Base-by-base conservation (phyloP, 2,888 invertebrate species). In the Gandaritis pyraliata region DNA sequence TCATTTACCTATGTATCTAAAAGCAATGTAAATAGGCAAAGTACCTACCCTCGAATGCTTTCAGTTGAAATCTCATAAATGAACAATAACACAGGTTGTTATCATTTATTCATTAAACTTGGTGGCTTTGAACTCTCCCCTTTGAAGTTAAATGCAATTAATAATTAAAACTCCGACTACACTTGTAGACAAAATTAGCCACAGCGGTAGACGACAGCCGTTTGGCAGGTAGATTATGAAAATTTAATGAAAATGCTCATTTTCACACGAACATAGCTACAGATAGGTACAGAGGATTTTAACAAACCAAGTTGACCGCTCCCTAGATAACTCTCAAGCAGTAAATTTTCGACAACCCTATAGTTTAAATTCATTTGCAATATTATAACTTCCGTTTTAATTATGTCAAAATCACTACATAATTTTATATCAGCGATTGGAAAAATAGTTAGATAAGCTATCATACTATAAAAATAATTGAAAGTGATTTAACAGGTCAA, bases 121-220 rank as follows among this genome's bases (percentile, higher is more conserved):
- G 61, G 61, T 63, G 61, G 55, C 63, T 66, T 66, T 65, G 63
- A 68, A 68, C 64, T 66, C 57, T 58, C 69, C 66, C 70, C 60
- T 68, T 66, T 66, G 61, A 70, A 58, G 50, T 52, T 65, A 57
- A 50, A 56, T 59, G 57, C 52, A 38, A 63, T 70, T 64, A 66
- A 64, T 64, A 66, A 66, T 66, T 63, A 53, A 66, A 66, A 52
- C 38, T 15, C 12, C 23, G 11, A 51, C 52, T 33, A 36, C 39
- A 45, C 53, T 33, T 46, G 36, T 36, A 64, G 50, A 39, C 23
- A 55, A 63, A 33, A 55, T 63, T 55, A 55, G 39, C 49, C 49
- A 30, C 49, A 36, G 33, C 46, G 39, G 53, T 55, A 51, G 60
- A 49, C 45, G 60, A 50, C 60, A 46, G 15, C 46, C 46, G 46